A percentile compares a stretch with the other conserved stretches of the same genome.
Conservation (phyloP, 2,797 vertebrate genomes). For the Poecilia picta region DNA sequence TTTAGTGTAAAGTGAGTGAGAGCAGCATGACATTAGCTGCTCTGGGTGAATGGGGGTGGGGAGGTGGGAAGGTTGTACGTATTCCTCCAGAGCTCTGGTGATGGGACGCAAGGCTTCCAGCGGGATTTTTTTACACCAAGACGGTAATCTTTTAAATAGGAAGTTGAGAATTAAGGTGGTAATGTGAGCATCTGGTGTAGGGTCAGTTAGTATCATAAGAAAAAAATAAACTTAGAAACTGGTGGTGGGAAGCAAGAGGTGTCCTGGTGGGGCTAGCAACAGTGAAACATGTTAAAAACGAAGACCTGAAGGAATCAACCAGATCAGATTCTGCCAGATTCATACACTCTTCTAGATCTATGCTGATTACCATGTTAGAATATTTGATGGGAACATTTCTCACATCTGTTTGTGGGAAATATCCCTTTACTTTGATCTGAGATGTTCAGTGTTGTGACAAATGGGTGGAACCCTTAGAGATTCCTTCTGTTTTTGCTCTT, state of each 20-base stretch:
- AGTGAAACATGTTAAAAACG: slow-evolving; percentile 9
- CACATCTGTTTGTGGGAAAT: background rate
- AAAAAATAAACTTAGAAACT: slow-evolving; percentile 70
- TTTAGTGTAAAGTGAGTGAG: slow-evolving; percentile 29
- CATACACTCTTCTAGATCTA: background rate
- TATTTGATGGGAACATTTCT: background rate
- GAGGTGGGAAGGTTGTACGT: background rate
- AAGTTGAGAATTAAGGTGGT: slow-evolving; percentile 51
- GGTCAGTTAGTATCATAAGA: slow-evolving; percentile 54
- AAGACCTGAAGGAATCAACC: background rate
- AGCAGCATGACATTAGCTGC: slow-evolving; percentile 27
- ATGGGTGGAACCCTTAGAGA: background rate
- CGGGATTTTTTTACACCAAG: slow-evolving; percentile 24
- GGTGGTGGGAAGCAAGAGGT: slow-evolving; percentile 58
- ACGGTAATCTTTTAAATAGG: slow-evolving; percentile 36
- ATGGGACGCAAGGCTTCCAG: slow-evolving; percentile 24
- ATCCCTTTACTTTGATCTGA: background rate
- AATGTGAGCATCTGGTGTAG: slow-evolving; percentile 60
- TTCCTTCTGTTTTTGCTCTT: background rate
- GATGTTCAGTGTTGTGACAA: background rate
- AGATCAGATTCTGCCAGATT: background rate
- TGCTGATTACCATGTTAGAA: background rate
- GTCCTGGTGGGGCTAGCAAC: slow-evolving; percentile 48
- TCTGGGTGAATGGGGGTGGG: slow-evolving; percentile 6
- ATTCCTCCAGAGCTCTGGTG: slow-evolving; percentile 12